phyloP scores from a whole-genome alignment of 2,888 invertebrate species.

The Liopterus haemorrhoidalis region DNA sequence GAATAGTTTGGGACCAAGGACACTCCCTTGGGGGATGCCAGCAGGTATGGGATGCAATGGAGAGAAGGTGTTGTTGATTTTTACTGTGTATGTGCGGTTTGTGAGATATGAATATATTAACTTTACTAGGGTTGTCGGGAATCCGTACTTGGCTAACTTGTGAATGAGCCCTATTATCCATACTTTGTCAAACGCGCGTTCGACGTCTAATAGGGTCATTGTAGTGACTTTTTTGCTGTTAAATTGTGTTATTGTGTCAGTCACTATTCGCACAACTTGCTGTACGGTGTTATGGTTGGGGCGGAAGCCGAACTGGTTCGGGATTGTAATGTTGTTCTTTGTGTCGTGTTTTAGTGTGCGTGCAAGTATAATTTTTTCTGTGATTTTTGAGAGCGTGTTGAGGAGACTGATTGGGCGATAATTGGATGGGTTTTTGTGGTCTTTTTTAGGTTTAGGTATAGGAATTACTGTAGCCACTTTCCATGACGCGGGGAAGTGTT shows the following conservation, averaged over 20 bases:
- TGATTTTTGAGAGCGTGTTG: slow-evolving; percentile 25
- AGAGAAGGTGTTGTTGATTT: slow-evolving; percentile 1
- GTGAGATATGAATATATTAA: not conserved
- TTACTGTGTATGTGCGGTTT: slow-evolving; percentile 17
- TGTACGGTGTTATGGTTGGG: slow-evolving; percentile 33
- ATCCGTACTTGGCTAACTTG: slow-evolving; percentile 29
- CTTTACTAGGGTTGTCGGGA: slow-evolving; percentile 26
- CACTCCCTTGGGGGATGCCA: too few species aligned
- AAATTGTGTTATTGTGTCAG: slow-evolving; percentile 31
- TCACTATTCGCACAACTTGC: slow-evolving; percentile 35
- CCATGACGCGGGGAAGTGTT: slow-evolving; percentile 28
- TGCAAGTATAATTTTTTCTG: slow-evolving; percentile 29
- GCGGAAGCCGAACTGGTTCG: slow-evolving; percentile 36
- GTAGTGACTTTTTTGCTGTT: slow-evolving; percentile 33
- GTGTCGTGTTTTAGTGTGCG: slow-evolving; percentile 24
- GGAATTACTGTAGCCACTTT: slow-evolving; percentile 29
- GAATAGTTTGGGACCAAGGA: too few species aligned
- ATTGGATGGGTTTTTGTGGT: slow-evolving; percentile 21
- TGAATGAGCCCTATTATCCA: slow-evolving; percentile 34
- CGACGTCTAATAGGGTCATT: slow-evolving; percentile 36
- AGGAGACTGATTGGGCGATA: slow-evolving; percentile 32
- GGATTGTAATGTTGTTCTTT: slow-evolving; percentile 23
- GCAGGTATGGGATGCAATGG: too few species aligned
- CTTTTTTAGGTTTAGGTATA: slow-evolving; percentile 29
- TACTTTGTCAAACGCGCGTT: slow-evolving; percentile 39